Percentiles rank a stretch among this genome's conserved stretches.
Conservation (phyloP, 2,888 invertebrate genomes). For the Elegia similella region DNA sequence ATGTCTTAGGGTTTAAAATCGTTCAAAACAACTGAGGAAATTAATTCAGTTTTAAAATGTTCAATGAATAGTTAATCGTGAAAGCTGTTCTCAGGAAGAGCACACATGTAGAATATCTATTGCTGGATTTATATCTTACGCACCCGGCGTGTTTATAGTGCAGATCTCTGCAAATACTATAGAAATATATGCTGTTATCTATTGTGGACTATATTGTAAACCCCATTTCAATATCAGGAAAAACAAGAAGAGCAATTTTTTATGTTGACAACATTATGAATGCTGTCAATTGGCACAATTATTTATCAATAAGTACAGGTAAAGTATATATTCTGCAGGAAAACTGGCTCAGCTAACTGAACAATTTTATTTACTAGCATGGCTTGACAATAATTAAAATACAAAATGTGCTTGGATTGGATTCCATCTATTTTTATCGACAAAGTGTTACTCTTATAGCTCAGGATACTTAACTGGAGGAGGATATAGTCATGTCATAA, state of each 20-base stretch:
- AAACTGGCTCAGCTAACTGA: no score
- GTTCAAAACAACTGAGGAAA: conserved; percentile 37
- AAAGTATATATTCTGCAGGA: neutral
- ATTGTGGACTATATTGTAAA: neutral
- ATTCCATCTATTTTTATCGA: no score
- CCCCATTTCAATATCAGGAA: neutral
- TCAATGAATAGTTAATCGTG: conserved; percentile 56
- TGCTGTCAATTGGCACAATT: neutral
- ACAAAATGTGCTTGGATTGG: no score
- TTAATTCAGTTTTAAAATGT: conserved; percentile 59
- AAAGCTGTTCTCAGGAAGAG: conserved; percentile 67
- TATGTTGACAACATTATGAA: neutral
- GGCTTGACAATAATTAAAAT: no score
- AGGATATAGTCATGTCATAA: no score
- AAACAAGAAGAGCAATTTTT: neutral
- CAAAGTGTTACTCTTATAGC: no score
- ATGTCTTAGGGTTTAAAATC: conserved; percentile 42
- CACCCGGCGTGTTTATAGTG: neutral
- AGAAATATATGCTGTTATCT: neutral
- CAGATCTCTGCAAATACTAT: neutral
- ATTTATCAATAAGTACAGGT: neutral
- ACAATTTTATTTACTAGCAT: no score
- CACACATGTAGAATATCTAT: conserved; percentile 55
- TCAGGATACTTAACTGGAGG: no score
- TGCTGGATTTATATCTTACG: conserved; percentile 28